Percentiles rank a stretch among this genome's conserved stretches.
These are phyloP conservation scores for Lagenorhynchus albirostris DNA, from an alignment of 2,113 vertebrate genomes.

Conservation along the genomic window DNA sequence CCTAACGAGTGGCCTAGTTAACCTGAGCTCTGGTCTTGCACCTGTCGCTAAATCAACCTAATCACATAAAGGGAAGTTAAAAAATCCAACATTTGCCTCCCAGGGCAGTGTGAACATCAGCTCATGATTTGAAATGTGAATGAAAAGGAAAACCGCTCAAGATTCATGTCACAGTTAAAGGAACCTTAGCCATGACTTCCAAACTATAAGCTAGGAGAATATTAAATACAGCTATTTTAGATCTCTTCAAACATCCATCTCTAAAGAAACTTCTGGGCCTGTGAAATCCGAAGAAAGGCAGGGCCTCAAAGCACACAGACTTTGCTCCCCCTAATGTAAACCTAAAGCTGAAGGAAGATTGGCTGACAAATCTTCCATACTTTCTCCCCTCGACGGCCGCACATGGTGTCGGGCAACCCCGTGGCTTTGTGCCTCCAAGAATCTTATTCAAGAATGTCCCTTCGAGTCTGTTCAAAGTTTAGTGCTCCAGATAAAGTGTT, in stretches of 20 bases:
- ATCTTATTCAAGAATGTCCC: background rate
- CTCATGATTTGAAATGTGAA: background rate
- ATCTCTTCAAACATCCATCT: background rate
- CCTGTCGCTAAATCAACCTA: background rate
- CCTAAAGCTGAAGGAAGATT: background rate
- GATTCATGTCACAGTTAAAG: background rate
- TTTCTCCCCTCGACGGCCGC: background rate
- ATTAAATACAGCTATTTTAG: background rate
- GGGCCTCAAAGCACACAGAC: background rate
- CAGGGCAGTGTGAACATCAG: background rate
- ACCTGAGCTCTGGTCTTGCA: background rate
- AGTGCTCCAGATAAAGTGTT: background rate
- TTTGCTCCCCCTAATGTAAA: background rate
- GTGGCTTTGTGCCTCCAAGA: background rate
- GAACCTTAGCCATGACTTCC: background rate
- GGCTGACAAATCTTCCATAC: background rate
- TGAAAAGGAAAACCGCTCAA: background rate
- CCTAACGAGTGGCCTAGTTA: background rate
- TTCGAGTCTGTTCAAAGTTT: background rate
- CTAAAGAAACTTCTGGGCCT: background rate
- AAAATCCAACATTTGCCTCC: background rate
- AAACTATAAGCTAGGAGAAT: background rate
- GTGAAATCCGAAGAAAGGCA: background rate
- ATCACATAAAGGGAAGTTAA: background rate
- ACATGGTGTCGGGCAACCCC: background rate